Evolutionary conservation across 2,113 vertebrate genomes (phyloP).

Genomic region (Alouatta palliata): DNA sequence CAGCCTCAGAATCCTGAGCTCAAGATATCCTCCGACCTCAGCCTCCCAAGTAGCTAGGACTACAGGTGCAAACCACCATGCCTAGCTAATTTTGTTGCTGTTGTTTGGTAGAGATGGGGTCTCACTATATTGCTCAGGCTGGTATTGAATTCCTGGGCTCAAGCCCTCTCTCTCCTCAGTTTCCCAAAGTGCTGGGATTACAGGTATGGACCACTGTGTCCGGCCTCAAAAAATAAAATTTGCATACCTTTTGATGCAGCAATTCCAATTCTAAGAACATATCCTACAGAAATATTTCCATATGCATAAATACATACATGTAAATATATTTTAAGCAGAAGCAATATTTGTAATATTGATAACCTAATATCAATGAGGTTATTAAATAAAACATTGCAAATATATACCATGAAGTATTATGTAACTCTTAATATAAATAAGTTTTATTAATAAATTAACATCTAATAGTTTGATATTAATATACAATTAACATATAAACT

Average conservation of each 20-base stretch:
- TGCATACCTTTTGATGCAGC: not conserved
- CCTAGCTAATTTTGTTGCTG: too few species aligned
- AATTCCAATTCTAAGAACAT: not conserved
- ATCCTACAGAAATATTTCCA: not conserved
- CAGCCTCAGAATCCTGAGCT: too few species aligned
- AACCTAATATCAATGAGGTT: not conserved
- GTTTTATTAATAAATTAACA: not conserved
- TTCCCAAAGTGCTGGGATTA: too few species aligned
- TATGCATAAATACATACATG: not conserved
- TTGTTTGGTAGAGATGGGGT: too few species aligned
- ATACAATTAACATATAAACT: not conserved
- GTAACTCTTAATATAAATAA: not conserved
- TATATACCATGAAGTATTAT: not conserved
- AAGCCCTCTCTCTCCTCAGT: too few species aligned
- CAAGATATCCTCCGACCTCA: too few species aligned
- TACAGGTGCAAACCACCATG: too few species aligned
- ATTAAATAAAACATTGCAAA: slow-evolving; percentile 7
- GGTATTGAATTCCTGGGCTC: too few species aligned
- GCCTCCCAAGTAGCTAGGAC: too few species aligned
- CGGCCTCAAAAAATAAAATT: not conserved
- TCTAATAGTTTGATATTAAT: not conserved
- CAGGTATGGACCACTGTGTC: too few species aligned
- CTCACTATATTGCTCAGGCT: too few species aligned
- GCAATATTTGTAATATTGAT: not conserved
- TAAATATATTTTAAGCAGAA: slow-evolving; percentile 3